These are phyloP conservation scores for Drosophila ficusphila DNA, from an alignment of 1,140 invertebrate genomes.

Conservation along the genomic window DNA sequence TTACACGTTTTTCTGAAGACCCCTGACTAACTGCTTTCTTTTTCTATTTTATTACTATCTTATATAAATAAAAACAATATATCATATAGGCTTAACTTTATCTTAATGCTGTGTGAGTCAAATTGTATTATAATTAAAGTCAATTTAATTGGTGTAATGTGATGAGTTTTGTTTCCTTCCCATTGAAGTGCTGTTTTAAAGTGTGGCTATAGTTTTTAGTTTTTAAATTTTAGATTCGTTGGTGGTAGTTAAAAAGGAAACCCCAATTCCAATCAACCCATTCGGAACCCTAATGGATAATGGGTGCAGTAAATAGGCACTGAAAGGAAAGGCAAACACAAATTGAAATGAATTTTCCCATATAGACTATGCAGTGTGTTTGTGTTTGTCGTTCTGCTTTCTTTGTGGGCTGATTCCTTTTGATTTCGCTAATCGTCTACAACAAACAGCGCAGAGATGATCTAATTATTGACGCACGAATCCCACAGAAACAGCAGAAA, in stretches of 20 bases:
- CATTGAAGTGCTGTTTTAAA: too few relatives aligned
- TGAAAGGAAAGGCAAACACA: constrained; percentile 16
- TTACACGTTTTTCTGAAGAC: too few relatives aligned
- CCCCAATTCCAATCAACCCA: constrained; percentile 8
- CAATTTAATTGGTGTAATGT: too few relatives aligned
- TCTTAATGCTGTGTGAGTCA: too few relatives aligned
- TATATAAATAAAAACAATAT: too few relatives aligned
- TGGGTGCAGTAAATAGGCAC: constrained; percentile 1
- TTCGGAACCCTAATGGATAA: constrained; percentile 13
- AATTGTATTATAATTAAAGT: too few relatives aligned
- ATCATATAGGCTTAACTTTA: too few relatives aligned
- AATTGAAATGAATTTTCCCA: constrained; percentile 32
- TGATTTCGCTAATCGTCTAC: constrained; percentile 77
- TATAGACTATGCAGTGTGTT: constrained; percentile 12
- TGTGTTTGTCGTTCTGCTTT: constrained; percentile 49
- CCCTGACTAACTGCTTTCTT: too few relatives aligned
- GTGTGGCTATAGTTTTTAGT: too few relatives aligned
- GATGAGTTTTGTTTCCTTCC: too few relatives aligned
- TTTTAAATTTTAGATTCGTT: too few relatives aligned
- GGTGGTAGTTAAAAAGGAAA: neutral
- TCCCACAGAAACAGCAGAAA: constrained; percentile 37
- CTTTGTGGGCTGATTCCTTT: constrained; percentile 64
- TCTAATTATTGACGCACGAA: constrained; percentile 82
- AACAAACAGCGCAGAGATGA: constrained; percentile 72
- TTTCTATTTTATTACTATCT: too few relatives aligned